Percentiles rank a stretch among this genome's conserved stretches.
Conservation (phyloP, 2,113 vertebrate species). For the Pluvianellus socialis region DNA sequence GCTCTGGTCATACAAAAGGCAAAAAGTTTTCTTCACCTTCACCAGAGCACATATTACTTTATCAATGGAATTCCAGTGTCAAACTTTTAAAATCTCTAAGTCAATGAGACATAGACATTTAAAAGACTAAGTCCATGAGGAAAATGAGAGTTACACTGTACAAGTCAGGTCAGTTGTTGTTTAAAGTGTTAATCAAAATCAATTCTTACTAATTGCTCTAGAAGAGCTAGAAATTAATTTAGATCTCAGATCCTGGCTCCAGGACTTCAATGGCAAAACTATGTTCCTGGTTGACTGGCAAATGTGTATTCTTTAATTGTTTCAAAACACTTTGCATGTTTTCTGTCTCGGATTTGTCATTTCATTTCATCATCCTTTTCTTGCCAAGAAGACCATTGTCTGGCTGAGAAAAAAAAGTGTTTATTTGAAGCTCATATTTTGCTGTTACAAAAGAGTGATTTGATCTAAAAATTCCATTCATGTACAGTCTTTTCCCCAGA, state of each 20-base stretch:
- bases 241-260: neutral
- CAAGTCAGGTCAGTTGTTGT: neutral
- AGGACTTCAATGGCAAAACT: neutral
- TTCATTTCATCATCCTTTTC: slow-evolving; percentile 3
- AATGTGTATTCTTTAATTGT: neutral
- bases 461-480: neutral
- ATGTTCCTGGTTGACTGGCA: neutral
- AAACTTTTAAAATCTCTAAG: neutral
- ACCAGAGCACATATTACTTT: neutral
- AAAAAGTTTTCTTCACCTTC: neutral
- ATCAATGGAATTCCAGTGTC: neutral
- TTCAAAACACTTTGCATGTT: neutral
- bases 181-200: neutral
- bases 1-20: neutral
- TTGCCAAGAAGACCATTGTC: slow-evolving; percentile 1
- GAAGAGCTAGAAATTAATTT: neutral
- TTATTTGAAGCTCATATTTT: neutral
- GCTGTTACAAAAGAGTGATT: neutral
- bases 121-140: neutral
- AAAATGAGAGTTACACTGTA: neutral
- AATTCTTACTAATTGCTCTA: neutral
- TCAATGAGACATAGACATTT: neutral
- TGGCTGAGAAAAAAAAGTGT: neutral
- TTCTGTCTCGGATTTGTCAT: slow-evolving; percentile 4
- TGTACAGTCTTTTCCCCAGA: neutral